Evolutionary conservation across 2,888 invertebrate genomes (phyloP).

Genomic region (Helleia helle): DNA sequence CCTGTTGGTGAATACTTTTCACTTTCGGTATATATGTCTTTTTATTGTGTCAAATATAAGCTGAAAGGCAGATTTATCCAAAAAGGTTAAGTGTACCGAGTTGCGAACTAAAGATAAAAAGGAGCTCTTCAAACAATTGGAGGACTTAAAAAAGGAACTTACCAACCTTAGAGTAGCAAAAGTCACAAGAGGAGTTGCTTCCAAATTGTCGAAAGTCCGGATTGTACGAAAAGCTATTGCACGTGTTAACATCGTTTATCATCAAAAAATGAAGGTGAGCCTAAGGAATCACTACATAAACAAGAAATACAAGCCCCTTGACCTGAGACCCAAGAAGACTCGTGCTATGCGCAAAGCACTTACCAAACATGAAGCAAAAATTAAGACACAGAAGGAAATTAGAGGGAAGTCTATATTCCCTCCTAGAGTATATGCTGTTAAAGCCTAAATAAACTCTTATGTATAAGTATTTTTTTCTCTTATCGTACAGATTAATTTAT

Average conservation of each 20-base stretch:
- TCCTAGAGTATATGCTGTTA: constrained; percentile 93
- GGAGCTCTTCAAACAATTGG: constrained; percentile 96
- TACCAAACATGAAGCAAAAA: constrained; percentile 86
- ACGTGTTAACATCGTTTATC: constrained; percentile 97
- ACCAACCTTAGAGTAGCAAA: constrained; percentile 97
- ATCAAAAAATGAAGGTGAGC: constrained; percentile 99
- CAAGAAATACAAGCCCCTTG: constrained; percentile 97
- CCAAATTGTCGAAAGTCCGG: constrained; percentile 99
- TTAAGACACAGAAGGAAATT: constrained; percentile 93
- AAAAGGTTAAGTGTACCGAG: too few species aligned
- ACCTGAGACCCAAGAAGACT: constrained; percentile 97
- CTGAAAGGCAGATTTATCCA: too few species aligned
- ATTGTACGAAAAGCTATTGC: constrained; percentile 99
- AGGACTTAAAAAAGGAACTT: constrained; percentile 97
- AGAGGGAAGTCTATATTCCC: constrained; percentile 92
- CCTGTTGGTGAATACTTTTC: too few species aligned
- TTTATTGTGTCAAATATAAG: too few species aligned
- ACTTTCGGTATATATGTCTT: too few species aligned
- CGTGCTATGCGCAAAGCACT: constrained; percentile 95
- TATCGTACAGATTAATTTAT: too few species aligned
- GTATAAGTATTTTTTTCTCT: constrained; percentile 7
- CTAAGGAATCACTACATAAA: constrained; percentile 94
- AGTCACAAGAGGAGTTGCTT: constrained; percentile 98
- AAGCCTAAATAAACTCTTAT: constrained; percentile 83
- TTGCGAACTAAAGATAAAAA: constrained; percentile 98